A percentile compares a stretch with the other conserved stretches of the same genome.
Evolutionary conservation across 2,888 invertebrate species (phyloP).

Genomic region (Xestia rhomboidea): DNA sequence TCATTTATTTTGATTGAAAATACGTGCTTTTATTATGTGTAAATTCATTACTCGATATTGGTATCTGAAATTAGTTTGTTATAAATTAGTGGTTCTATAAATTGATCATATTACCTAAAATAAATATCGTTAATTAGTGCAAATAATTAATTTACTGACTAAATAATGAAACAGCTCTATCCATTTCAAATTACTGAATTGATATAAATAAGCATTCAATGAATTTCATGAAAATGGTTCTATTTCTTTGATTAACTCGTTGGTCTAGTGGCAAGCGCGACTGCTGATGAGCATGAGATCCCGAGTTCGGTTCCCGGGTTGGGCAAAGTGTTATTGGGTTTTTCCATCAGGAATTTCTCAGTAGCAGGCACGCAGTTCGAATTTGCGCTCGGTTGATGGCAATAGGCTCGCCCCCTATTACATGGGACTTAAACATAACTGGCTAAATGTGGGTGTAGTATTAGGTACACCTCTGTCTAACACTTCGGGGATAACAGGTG

Average conservation of each 20-base stretch:
- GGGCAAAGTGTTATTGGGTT: too few relatives aligned
- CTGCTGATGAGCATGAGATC: too few relatives aligned
- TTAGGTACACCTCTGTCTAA: too few relatives aligned
- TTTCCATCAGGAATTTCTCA: too few relatives aligned
- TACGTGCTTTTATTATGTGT: background rate
- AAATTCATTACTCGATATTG: background rate
- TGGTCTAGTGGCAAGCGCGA: too few relatives aligned
- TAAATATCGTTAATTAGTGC: background rate
- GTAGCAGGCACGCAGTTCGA: too few relatives aligned
- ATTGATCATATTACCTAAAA: background rate
- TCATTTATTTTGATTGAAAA: background rate
- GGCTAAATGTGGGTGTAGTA: too few relatives aligned
- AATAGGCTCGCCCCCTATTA: too few relatives aligned
- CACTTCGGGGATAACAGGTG: too few relatives aligned
- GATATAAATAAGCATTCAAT: background rate
- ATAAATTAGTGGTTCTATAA: background rate
- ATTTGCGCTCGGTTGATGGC: too few relatives aligned
- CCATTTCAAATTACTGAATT: background rate
- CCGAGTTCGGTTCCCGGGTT: too few relatives aligned
- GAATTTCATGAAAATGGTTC: background rate
- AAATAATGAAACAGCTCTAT: background rate
- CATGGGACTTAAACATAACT: too few relatives aligned
- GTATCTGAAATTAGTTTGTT: background rate
- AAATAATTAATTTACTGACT: background rate
- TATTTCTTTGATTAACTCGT: background rate